Conservation (phyloP, 2,888 invertebrate genomes). For the Xiphydria camelus region DNA sequence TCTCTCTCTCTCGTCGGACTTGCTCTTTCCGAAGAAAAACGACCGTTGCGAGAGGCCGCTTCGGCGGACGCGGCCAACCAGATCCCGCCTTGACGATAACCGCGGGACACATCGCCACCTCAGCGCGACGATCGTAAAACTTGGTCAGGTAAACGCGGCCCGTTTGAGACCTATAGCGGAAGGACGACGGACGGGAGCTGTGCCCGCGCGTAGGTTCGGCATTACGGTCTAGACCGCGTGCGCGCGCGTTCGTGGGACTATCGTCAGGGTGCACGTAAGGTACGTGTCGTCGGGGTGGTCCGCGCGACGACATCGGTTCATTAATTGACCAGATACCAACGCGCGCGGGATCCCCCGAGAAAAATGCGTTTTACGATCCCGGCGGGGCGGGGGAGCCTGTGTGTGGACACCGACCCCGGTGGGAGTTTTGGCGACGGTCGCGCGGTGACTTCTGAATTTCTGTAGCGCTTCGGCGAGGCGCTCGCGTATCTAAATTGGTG, state of each 20-base stretch:
- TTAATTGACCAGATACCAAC: conserved; percentile 53
- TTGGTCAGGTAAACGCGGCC: conserved; percentile 55
- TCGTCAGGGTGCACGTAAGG: conserved; percentile 32
- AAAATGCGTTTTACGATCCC: neutral
- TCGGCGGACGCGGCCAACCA: conserved; percentile 23
- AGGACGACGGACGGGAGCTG: conserved; percentile 38
- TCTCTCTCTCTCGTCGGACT: too few relatives aligned
- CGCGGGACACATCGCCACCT: conserved; percentile 57
- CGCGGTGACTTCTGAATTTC: too few relatives aligned
- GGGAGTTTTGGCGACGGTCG: too few relatives aligned
- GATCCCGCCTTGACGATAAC: conserved; percentile 53
- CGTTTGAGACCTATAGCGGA: conserved; percentile 40
- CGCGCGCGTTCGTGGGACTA: conserved; percentile 22
- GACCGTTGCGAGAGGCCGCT: conserved; percentile 1
- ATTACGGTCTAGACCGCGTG: conserved; percentile 37
- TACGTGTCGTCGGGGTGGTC: conserved; percentile 52
- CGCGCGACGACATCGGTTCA: conserved; percentile 53
- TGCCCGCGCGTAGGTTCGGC: conserved; percentile 46
- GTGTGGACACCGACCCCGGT: neutral
- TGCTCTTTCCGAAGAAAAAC: too few relatives aligned
- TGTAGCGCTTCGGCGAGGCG: too few relatives aligned
- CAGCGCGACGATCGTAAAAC: conserved; percentile 57
- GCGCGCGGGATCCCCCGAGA: conserved; percentile 8
- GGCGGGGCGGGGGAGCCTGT: neutral
- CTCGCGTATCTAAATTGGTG: too few relatives aligned